Base-by-base conservation (phyloP, 2,113 vertebrate species). In the Phocoena sinus region DNA sequence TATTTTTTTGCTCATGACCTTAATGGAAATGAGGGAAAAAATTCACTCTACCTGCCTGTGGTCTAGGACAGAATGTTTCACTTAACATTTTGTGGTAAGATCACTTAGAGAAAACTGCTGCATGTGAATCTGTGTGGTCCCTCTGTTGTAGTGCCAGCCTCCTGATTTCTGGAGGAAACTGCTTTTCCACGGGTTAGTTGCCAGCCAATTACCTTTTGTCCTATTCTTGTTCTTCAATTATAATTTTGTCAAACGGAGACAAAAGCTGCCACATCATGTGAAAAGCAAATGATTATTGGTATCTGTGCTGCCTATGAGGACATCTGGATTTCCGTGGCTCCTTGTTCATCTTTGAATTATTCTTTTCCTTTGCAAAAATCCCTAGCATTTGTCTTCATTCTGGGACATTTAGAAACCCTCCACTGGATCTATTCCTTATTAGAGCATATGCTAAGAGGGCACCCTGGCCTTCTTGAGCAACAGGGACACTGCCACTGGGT, bases 1-100 rank as follows among this genome's bases (percentile, higher is more conserved):
- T 58, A 88, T 44, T 96, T 98, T 67, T 97, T 85, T 95, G 50
- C 81, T 95, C 28, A 1, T 60, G 92, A 97, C 71, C 63, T 92
- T 97, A 98, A 91, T 81, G 67, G 93, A 98, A 98, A 98, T 97
- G 97, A 95, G 38, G 33, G 8, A 80, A 90, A 77, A 56, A 12
- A 73, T 63, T 13, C 96, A 21, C 84, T 94, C 50, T 96, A 73
- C 96, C 77, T 71, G 1, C 81, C n/a, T 93, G 25, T n/a, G 31
- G 58, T 96, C 82, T 77, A 62, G 79, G 97, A 44, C n/a, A 95
- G 73, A 98, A 96, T 93, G 93, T 79, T 10, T 96, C 95, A 85
- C 53, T 97, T 71, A 65, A 85, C 53, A 13, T 63, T 26, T 28
- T 44, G 38, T 62, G 94, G 95, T n/a, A 28, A 83, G 81, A 74